Evolutionary conservation across 2,888 invertebrate genomes (phyloP), one percentile per base, ranked within the genome.

Genomic region (Drosophila fulvimacula): DNA sequence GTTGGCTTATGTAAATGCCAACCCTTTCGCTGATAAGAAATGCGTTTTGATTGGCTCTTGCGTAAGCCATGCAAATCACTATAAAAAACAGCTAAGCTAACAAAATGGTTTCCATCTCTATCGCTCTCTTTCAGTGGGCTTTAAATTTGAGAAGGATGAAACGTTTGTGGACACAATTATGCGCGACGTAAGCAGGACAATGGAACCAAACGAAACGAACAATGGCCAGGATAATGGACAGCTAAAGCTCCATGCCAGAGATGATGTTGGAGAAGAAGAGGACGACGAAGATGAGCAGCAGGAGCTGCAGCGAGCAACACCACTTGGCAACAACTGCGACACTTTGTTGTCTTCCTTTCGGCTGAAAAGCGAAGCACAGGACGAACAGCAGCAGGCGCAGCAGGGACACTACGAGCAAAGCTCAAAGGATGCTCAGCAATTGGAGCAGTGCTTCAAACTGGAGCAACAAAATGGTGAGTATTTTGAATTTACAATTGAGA

Each of bases 141-240:
- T 86, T 58, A 90, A 83, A 53, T 85, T 88, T 59, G 69, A 64
- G 63, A 32, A 63, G 32, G 19, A 51, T 19, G 51, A 51, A 36
- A 69, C 74, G 69, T 63, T 57, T 81, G 81, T 85, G 85, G 89
- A 90, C 90, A 86, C 76, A 88, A 85, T 83, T 80, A 81, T 78
- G 84, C 83, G 79, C 85, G 73, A 79, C 69, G 91, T 85, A 83
- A 88, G 89, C 88, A 55, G 48, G 61, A 67, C 60, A 58, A 56
- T 52, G 36, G 21, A 52, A 17, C 38, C 11, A 39, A 69, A 46
- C 51, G 63, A 53, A 55, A 46, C 55, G 38, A 53, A 53, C 67
- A 68, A 63, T 64, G 69, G 55, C 56, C 60, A 67, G 55, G 63
- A 46, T 66, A 72, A 51, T 70, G 70, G 70, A 70, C 69, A 79